Evolutionary conservation across 2,888 invertebrate species (phyloP).

Genomic region (Pseudoips prasinana): DNA sequence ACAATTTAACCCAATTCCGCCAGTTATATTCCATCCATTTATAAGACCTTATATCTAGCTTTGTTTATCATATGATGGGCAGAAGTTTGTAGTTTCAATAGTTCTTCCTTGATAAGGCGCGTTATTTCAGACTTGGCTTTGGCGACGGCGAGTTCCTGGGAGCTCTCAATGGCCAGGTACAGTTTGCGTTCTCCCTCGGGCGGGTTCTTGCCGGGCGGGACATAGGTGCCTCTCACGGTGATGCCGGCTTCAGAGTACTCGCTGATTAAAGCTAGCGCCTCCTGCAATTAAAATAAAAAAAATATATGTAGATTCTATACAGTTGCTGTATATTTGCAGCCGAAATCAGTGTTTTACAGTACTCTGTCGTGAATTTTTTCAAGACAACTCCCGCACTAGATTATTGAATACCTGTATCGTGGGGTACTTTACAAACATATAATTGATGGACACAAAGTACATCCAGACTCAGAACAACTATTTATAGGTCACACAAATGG

Average conservation of each 20-base stretch:
- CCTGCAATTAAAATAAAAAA: constrained; percentile 75
- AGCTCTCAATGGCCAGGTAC: constrained; percentile 99
- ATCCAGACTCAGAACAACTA: too few species aligned
- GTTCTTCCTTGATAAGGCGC: constrained; percentile 98
- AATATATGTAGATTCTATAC: too few species aligned
- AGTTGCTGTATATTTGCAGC: too few species aligned
- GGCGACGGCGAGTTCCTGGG: constrained; percentile 96
- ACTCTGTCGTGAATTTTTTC: too few species aligned
- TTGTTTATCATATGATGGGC: constrained; percentile 94
- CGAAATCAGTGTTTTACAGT: too few species aligned
- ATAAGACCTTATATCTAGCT: constrained; percentile 96
- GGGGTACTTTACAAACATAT: too few species aligned
- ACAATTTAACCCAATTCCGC: constrained; percentile 28
- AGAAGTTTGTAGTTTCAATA: constrained; percentile 94
- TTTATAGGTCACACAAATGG: too few species aligned
- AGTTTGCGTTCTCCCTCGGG: constrained; percentile 97
- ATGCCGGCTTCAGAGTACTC: constrained; percentile 99
- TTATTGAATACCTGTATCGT: too few species aligned
- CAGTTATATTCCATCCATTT: constrained; percentile 53
- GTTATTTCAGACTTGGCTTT: constrained; percentile 99
- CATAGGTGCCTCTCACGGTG: constrained; percentile 98
- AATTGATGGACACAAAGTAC: too few species aligned
- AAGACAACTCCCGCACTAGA: too few species aligned
- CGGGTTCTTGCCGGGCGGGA: constrained; percentile 92
- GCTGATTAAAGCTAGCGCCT: constrained; percentile 98